Conservation (phyloP, 2,888 invertebrate species). For the Latheticus oryzae region DNA sequence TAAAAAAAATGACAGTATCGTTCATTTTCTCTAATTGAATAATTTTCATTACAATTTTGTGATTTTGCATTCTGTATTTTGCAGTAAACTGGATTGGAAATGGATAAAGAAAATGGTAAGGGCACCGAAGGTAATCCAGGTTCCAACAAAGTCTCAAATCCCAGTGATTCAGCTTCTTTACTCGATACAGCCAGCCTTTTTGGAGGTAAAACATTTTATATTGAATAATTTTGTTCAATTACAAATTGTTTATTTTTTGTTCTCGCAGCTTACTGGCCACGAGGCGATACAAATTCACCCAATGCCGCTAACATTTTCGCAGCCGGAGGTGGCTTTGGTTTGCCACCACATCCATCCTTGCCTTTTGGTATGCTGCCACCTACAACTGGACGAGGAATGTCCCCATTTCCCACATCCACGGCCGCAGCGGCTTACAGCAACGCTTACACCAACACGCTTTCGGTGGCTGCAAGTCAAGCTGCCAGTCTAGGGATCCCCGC, state of each 20-base stretch:
- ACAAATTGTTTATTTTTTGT: slow-evolving; percentile 31
- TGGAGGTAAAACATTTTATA: slow-evolving; percentile 64
- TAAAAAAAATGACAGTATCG: slow-evolving; percentile 32
- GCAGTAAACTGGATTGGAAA: slow-evolving; percentile 65
- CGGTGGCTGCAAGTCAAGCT: slow-evolving; percentile 87
- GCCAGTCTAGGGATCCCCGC: slow-evolving; percentile 83
- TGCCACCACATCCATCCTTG: slow-evolving; percentile 62
- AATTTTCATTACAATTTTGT: slow-evolving; percentile 2
- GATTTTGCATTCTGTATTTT: slow-evolving; percentile 17
- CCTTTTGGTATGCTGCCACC: slow-evolving; percentile 63
- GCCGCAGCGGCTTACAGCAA: slow-evolving; percentile 63
- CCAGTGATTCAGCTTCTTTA: slow-evolving; percentile 73
- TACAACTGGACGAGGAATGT: slow-evolving; percentile 54
- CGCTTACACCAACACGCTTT: slow-evolving; percentile 77
- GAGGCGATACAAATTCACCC: slow-evolving; percentile 69
- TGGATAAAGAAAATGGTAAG: slow-evolving; percentile 87
- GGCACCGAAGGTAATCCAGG: slow-evolving; percentile 70
- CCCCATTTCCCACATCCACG: slow-evolving; percentile 62
- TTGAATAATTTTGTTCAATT: slow-evolving; percentile 11
- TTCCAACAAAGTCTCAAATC: slow-evolving; percentile 66
- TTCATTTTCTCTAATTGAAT: slow-evolving; percentile 8
- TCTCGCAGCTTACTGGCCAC: slow-evolving; percentile 82
- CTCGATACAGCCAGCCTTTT: slow-evolving; percentile 78
- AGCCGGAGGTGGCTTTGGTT: slow-evolving; percentile 65
- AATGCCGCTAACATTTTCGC: slow-evolving; percentile 65